A percentile compares a stretch with the other conserved stretches of the same genome.
phyloP scores from a whole-genome alignment of 1,140 invertebrate genomes.

The Palaemon carinicauda region DNA sequence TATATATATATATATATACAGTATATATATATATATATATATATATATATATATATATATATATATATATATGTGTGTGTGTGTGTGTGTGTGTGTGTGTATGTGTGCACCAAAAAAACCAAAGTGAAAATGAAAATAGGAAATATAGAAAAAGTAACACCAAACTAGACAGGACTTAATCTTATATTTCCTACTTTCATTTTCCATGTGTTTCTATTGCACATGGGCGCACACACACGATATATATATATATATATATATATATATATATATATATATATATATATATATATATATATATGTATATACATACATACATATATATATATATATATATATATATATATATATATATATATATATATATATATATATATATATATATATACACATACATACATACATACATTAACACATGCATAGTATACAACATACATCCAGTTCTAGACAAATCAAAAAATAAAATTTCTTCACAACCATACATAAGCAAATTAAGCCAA shows the following conservation, averaged over 20 bases:
- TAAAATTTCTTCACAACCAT: background rate
- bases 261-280: no score
- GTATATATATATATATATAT: no score
- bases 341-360: background rate
- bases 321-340: slow-evolving; percentile 3
- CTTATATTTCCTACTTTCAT: no score
- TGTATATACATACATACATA: background rate
- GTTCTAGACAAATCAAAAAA: background rate
- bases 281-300: background rate
- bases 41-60: no score
- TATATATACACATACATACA: background rate
- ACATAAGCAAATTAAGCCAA: background rate
- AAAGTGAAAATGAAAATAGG: background rate
- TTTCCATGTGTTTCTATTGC: no score
- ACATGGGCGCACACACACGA: no score
- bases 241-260: no score
- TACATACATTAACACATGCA: background rate
- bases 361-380: background rate
- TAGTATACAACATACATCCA: no score
- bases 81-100: no score
- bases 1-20: background rate
- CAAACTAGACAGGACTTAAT: background rate
- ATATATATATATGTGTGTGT: no score
- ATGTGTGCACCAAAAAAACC: no score
- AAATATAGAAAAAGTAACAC: background rate